Evolutionary conservation across 2,113 vertebrate species (phyloP).

Genomic region (Phoenicopterus ruber): DNA sequence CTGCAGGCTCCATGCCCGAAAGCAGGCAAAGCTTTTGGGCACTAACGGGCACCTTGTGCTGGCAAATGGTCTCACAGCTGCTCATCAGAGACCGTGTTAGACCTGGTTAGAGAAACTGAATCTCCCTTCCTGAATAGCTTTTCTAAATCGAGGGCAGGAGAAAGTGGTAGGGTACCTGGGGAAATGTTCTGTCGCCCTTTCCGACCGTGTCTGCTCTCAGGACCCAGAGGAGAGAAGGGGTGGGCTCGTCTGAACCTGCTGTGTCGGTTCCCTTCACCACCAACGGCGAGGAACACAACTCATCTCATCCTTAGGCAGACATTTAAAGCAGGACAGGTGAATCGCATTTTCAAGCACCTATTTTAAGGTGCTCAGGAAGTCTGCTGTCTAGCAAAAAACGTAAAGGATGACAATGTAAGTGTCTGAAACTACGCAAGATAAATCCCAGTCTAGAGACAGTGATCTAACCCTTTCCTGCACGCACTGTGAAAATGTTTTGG

Average conservation of each 20-base stretch:
- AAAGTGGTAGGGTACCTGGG: neutral
- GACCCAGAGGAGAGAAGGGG: neutral
- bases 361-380: neutral
- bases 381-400: neutral
- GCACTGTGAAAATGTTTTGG: neutral
- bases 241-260: neutral
- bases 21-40: neutral
- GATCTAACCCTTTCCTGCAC: neutral
- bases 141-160: neutral
- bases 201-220: rapidly evolving
- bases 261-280: neutral
- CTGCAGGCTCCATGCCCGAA: neutral
- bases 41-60: neutral
- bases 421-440: neutral
- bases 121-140: neutral
- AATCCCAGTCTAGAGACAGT: neutral
- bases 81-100: neutral
- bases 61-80: neutral
- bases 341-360: neutral
- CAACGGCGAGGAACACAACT: neutral
- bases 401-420: neutral
- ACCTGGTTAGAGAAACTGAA: neutral
- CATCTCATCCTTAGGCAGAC: neutral
- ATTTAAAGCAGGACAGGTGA: neutral
- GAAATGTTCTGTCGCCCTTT: neutral